phyloP scores from a whole-genome alignment of 1,140 invertebrate genomes.

The Brachionus plicatilis region DNA sequence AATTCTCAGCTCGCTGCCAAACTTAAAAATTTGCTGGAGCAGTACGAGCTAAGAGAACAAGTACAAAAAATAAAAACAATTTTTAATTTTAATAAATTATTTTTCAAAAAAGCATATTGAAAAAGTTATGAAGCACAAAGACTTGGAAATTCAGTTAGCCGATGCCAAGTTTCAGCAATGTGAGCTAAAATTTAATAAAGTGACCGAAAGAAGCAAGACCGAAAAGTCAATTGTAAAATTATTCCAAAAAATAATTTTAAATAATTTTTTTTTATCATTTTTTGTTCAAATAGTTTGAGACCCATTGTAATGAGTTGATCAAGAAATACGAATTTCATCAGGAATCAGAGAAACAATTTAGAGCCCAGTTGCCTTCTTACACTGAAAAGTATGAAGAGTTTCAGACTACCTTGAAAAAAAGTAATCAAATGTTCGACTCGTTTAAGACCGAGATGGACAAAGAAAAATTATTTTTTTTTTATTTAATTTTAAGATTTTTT shows the following conservation, averaged over 20 bases:
- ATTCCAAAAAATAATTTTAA: background rate
- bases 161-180: slow-evolving; percentile 74
- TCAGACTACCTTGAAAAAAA: slow-evolving; percentile 73
- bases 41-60: slow-evolving; percentile 74
- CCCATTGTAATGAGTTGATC: background rate
- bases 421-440: slow-evolving; percentile 75
- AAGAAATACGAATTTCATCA: slow-evolving; percentile 63
- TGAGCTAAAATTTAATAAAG: slow-evolving; percentile 63
- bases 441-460: slow-evolving; percentile 84
- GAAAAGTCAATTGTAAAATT: slow-evolving; percentile 60
- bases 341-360: slow-evolving; percentile 64
- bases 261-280: background rate
- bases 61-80: slow-evolving; percentile 47
- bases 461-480: slow-evolving; percentile 65
- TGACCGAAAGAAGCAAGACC: slow-evolving; percentile 63
- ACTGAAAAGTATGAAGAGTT: slow-evolving; percentile 88
- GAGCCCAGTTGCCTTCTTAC: slow-evolving; percentile 70
- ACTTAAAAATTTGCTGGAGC: slow-evolving; percentile 71
- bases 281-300: slow-evolving; percentile 16
- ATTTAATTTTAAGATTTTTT: slow-evolving; percentile 1
- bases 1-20: slow-evolving; percentile 78
- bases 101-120: slow-evolving; percentile 65
- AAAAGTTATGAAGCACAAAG: slow-evolving; percentile 74
- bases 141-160: slow-evolving; percentile 70
- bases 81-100: background rate